Evolutionary conservation across 1,140 invertebrate genomes (phyloP).

Genomic region (Apocrypta bakeri): DNA sequence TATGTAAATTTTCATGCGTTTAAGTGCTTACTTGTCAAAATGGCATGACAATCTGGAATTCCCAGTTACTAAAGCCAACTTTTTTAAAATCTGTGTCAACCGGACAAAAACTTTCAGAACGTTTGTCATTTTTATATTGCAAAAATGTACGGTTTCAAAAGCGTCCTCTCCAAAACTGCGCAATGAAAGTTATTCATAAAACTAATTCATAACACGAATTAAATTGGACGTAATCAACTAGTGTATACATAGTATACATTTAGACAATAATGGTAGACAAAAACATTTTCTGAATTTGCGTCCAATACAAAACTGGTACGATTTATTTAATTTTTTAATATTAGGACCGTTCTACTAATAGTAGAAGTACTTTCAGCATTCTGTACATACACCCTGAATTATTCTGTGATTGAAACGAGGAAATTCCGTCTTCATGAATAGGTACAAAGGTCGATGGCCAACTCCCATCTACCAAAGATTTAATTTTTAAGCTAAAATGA

Average conservation of each 20-base stretch:
- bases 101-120: too few species aligned
- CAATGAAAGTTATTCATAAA: neutral
- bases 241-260: too few species aligned
- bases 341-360: neutral
- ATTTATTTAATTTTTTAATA: too few species aligned
- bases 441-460: neutral
- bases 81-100: neutral
- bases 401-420: neutral
- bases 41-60: neutral
- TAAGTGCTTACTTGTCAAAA: neutral
- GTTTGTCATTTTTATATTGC: neutral
- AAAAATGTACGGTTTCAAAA: neutral
- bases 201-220: too few species aligned
- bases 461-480: neutral
- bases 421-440: neutral
- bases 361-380: neutral
- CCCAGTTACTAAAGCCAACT: neutral
- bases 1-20: neutral
- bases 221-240: too few species aligned
- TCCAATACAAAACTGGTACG: too few species aligned
- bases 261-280: too few species aligned
- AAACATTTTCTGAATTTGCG: too few species aligned
- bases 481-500: neutral
- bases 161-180: neutral
- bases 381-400: conserved; percentile 5